phyloP scores from a whole-genome alignment of 2,797 vertebrate genomes.

The Schizopygopsis malacanthus region DNA sequence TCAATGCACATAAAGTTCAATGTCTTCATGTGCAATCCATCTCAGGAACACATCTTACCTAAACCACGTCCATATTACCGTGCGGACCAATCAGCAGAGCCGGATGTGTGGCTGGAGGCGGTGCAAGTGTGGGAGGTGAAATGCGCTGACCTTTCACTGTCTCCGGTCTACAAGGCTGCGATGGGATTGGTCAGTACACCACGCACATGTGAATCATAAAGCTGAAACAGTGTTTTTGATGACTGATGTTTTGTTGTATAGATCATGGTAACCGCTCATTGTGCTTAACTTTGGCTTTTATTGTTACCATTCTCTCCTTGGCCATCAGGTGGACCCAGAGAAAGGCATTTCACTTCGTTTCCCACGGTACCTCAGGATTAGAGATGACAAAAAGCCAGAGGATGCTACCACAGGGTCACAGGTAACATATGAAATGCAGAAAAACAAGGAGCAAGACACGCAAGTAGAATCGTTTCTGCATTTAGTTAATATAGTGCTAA shows the following conservation, averaged over 20 bases:
- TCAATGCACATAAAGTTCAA: not conserved
- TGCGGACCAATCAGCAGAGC: slow-evolving; percentile 81
- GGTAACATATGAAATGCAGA: slow-evolving; percentile 69
- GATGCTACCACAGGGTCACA: slow-evolving; percentile 85
- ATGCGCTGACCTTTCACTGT: slow-evolving; percentile 90
- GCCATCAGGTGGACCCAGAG: slow-evolving; percentile 84
- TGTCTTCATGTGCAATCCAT: not conserved
- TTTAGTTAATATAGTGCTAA: not conserved
- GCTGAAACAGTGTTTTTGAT: slow-evolving; percentile 16
- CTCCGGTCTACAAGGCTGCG: slow-evolving; percentile 89
- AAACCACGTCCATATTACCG: slow-evolving; percentile 86
- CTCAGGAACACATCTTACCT: slow-evolving; percentile 83
- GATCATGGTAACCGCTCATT: not conserved
- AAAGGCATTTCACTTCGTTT: slow-evolving; percentile 94
- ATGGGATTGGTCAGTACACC: slow-evolving; percentile 86
- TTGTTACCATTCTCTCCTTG: slow-evolving; percentile 16
- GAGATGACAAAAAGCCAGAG: slow-evolving; percentile 90
- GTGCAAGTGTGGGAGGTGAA: slow-evolving; percentile 92
- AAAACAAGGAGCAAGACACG: not conserved
- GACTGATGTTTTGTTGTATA: not conserved
- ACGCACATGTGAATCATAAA: not conserved
- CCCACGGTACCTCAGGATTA: slow-evolving; percentile 85
- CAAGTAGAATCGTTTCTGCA: no score
- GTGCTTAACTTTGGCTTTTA: not conserved
- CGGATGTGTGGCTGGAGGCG: slow-evolving; percentile 89